Conservation (phyloP, 1,140 invertebrate genomes). For the Pemphigus obesinymphae region DNA sequence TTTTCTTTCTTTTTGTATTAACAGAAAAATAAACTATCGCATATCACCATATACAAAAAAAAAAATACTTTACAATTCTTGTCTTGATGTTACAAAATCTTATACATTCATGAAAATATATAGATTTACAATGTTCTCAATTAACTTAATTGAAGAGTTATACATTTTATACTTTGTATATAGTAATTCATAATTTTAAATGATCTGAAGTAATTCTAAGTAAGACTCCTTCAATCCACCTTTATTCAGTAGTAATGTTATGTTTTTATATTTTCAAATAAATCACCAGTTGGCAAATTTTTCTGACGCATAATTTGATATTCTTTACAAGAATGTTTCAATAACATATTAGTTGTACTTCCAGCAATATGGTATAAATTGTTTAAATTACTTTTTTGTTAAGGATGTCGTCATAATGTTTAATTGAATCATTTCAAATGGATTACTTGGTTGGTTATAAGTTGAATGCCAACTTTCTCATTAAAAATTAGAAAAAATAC, state of each 20-base stretch:
- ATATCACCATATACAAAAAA: not conserved
- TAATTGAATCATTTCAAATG: not conserved
- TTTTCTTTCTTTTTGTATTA: not conserved
- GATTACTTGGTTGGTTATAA: not conserved
- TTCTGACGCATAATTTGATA: not conserved
- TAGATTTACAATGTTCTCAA: not conserved
- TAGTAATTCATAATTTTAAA: not conserved
- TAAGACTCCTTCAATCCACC: not conserved
- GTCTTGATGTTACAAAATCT: not conserved
- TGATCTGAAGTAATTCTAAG: not conserved
- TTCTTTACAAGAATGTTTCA: not conserved
- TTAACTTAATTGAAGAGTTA: not conserved
- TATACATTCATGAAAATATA: not conserved
- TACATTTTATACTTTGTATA: not conserved
- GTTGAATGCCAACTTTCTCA: not conserved
- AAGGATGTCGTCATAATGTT: not conserved
- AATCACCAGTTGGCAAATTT: not conserved
- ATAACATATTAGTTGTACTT: not conserved
- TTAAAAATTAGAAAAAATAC: too few species aligned
- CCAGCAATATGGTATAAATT: not conserved
- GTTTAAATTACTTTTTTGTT: not conserved
- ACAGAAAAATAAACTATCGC: not conserved
- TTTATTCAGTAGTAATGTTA: not conserved
- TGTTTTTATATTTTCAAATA: not conserved
- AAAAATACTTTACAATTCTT: not conserved